Percentiles rank a stretch among this genome's conserved stretches.
phyloP scores from a whole-genome alignment of 2,113 vertebrate genomes.

The Grantiella picta region DNA sequence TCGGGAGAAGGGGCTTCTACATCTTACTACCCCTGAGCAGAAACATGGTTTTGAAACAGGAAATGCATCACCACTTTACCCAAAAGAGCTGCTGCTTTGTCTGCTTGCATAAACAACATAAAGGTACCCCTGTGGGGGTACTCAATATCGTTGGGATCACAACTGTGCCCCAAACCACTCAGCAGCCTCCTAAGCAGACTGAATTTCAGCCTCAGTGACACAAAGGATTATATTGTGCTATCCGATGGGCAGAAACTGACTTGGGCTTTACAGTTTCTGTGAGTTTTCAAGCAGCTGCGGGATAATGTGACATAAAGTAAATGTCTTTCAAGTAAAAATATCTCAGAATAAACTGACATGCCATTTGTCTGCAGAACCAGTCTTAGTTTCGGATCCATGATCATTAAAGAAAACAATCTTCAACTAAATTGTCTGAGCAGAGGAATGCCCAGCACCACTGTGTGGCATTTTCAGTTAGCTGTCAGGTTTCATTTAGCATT shows the following conservation, averaged over 20 bases:
- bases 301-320: not conserved
- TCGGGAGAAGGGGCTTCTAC: not conserved
- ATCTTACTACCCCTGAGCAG: not conserved
- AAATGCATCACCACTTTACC: not conserved
- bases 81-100: not conserved
- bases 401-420: not conserved
- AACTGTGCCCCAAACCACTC: not conserved
- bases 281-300: not conserved
- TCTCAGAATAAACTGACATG: not conserved
- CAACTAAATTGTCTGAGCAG: not conserved
- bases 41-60: not conserved
- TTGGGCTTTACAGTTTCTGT: not conserved
- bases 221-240: not conserved
- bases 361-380: not conserved
- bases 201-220: not conserved
- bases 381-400: not conserved
- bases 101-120: rapidly evolving
- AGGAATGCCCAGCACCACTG: not conserved
- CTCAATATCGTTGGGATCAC: not conserved
- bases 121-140: not conserved
- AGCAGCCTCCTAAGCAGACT: not conserved
- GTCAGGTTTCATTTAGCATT: constrained; percentile 20
- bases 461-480: not conserved
- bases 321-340: not conserved
- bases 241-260: not conserved